Evolutionary conservation across 2,113 vertebrate genomes (phyloP), one percentile per base, ranked within the genome.

Genomic region (Grammomys dolichurus): DNA sequence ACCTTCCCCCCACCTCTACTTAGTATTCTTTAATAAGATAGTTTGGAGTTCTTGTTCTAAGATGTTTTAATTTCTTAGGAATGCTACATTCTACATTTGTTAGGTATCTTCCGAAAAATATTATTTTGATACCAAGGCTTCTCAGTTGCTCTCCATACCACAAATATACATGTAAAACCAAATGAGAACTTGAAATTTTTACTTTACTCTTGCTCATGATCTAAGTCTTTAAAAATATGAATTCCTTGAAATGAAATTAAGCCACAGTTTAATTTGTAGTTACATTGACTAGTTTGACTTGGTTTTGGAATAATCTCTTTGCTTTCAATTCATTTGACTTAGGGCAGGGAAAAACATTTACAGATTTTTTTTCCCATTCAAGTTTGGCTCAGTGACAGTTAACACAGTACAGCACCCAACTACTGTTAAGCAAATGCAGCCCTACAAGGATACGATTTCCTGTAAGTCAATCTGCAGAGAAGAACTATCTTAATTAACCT

Each of bases 391-490:
- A 98, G 97, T 98, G 96, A 97, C 95, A 97, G 97, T 98, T 89
- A 96, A 97, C 26, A 73, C 36, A 95, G 6, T 5, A 70, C 22
- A 92, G 95, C 93, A 97, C 98, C 98, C 98, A 98, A 98, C 89
- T 97, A 95, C 98, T 98, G 76, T 98, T 98, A 99, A 93, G 97
- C 98, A 97, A 99, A 99, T 0, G 99, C 99, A 82, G 99, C 99
- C 97, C 96, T 98, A 97, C 99, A 99, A 26, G 99, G 98, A 51
- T 99, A 99, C 0, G 99, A 99, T 89, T 98, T 98, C 33, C 97
- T 76, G 86, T 98, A 98, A 80, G 96, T 93, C 0, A 99, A 96
- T 96, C 92, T 98, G 98, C 99, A 99, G 46, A 99, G 99, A 89
- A 99, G 98, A 96, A 98, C 72, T 73, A 99, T 98, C 96, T 99